Conservation (phyloP, 2,888 invertebrate genomes). For the Brachycybe producta region DNA sequence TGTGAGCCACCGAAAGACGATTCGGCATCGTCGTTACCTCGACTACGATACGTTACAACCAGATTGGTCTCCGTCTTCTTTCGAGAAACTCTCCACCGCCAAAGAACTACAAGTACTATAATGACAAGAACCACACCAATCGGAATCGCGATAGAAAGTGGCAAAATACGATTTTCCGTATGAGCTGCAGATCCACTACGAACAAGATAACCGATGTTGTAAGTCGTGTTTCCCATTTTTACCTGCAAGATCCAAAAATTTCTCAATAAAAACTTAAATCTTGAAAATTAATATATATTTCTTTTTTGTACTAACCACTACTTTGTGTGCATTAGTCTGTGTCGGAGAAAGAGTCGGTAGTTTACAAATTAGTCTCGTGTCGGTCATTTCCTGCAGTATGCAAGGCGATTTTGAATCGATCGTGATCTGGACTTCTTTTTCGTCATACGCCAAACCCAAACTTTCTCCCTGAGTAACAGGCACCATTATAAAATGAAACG, state of each 20-base stretch:
- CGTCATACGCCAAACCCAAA: slow-evolving; percentile 19
- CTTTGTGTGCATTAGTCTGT: slow-evolving; percentile 6
- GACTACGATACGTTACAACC: slow-evolving; percentile 5
- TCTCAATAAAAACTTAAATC: neutral
- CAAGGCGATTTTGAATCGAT: slow-evolving; percentile 18
- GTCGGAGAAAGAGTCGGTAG: slow-evolving; percentile 5
- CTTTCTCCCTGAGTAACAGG: slow-evolving; percentile 19
- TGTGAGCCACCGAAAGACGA: slow-evolving; percentile 1
- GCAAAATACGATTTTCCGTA: neutral
- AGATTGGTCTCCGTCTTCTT: neutral
- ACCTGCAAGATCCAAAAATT: slow-evolving; percentile 2
- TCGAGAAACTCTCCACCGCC: neutral
- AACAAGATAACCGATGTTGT: slow-evolving; percentile 11
- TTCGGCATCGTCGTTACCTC: slow-evolving; percentile 11
- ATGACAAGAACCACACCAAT: slow-evolving; percentile 8
- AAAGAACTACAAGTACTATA: slow-evolving; percentile 15
- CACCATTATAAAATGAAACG: neutral
- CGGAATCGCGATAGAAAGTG: slow-evolving; percentile 15
- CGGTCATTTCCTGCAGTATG: slow-evolving; percentile 18
- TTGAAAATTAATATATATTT: neutral
- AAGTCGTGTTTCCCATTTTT: neutral
- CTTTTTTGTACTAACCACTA: slow-evolving; percentile 9
- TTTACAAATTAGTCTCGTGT: slow-evolving; percentile 12
- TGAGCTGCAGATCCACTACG: neutral
- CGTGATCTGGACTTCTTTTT: slow-evolving; percentile 18